These are phyloP conservation scores for Littorina saxatilis DNA, from an alignment of 1,140 invertebrate species.

Conservation along the genomic window DNA sequence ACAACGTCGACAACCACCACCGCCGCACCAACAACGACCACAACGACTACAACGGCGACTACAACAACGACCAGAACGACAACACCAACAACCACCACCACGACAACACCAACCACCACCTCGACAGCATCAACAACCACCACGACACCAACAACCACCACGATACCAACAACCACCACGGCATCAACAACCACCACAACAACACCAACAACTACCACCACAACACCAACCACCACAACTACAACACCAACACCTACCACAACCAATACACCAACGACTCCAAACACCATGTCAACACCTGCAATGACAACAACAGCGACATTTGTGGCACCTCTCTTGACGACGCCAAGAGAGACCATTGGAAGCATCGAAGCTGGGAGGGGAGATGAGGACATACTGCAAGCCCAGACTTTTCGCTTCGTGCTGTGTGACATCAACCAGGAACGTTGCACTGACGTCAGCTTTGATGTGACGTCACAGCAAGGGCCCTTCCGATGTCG, in stretches of 20 bases:
- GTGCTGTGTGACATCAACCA: constrained; percentile 37
- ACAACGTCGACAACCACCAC: background rate
- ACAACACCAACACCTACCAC: background rate
- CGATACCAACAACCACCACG: background rate
- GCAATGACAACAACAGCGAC: background rate
- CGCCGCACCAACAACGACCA: constrained; percentile 1
- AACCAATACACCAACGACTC: background rate
- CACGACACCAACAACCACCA: background rate
- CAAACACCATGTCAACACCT: background rate
- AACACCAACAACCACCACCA: background rate
- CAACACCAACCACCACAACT: background rate
- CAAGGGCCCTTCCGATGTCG: constrained; percentile 24
- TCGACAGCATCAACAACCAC: background rate
- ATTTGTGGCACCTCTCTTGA: background rate
- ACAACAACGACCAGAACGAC: background rate
- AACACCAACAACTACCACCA: background rate
- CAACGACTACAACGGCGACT: background rate
- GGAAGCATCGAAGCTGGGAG: background rate
- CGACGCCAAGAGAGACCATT: no score
- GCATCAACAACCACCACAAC: constrained; percentile 9
- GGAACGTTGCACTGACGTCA: constrained; percentile 27
- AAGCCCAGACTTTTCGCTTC: background rate
- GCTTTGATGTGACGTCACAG: constrained; percentile 19
- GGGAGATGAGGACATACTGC: constrained; percentile 10
- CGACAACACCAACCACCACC: background rate